Evolutionary conservation across 2,797 vertebrate species (phyloP), one percentile per base, ranked within the genome.

Genomic region (Cynopterus sphinx): DNA sequence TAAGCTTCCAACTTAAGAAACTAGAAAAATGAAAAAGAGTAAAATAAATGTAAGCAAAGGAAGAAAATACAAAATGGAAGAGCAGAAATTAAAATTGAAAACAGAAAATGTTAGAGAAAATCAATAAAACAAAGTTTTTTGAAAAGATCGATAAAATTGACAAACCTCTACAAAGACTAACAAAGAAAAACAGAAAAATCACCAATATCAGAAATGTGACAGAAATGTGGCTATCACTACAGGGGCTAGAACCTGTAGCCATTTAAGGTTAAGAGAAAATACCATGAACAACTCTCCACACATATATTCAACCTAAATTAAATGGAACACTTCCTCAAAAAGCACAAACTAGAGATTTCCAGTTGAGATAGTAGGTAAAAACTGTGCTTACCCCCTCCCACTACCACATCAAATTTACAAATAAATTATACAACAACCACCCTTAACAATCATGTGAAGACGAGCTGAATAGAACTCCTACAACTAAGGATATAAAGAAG

Each of bases 71-170:
- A 49, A 49, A 49, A 49, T 63, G 39, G 65, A 75, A 73, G 15
- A 89, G 24, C 19, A 86, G 31, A 79, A 77, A 15, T 84, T 57
- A 65, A 90, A 75, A 70, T 61, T 68, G 31, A 61, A 87, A 92
- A 71, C 55, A 73, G 46, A 67, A 79, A 86, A 85, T 13, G 82
- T 55, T 49, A 89, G 46, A 68, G 74, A 57, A 93, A 93, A 75
- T 68, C 81, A 81, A 75, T 51, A 33, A 81, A 81, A 59, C 49
- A 75, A 93, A 59, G 41, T 59, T 90, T 31, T 93, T 86, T 74
- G 49, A 24, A 57, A 92, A 83, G 55, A 46, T 87, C 41, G 74
- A 39, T 74, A 74, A 81, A 89, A 70, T 49, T 86, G 74, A n/a
- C 68, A 90, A 87, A 57, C 6, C 1, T 86, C 53, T 63, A 68